Evolutionary conservation across 2,888 invertebrate species (phyloP), one percentile per base, ranked within the genome.

Genomic region (Hirtodrosophila alboralis): DNA sequence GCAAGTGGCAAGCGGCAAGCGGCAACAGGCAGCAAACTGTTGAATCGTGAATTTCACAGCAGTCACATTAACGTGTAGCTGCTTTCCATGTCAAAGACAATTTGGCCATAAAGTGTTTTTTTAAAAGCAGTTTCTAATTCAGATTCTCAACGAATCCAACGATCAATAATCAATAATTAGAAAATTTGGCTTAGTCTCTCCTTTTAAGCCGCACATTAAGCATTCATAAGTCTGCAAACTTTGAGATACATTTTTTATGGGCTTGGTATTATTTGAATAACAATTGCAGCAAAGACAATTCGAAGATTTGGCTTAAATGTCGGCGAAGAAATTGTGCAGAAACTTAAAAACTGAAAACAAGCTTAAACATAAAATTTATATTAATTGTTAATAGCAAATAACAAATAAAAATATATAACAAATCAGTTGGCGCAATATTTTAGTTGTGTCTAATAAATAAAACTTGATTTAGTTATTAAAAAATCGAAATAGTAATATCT

Each of bases 1-100:
- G 31, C 14, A 13, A 13, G 26, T 8, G 51, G 38, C 13, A 13
- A 5, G 36, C 10, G 10, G 33, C 31, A 38, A 31, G 52, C 27
- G 33, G 43, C 65, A 53, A 44, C 31, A 14, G 27, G 49, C 40
- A 67, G 61, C 79, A 58, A 77, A 72, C 84, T 71, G 60, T 51
- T 57, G 75, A 80, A 69, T 79, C 79, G 84, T 79, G 79, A 71
- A 80, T 77, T 80, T 80, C 80, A 80, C 79, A 79, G 84, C 79
- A 79, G 77, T 79, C 80, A 83, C 77, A 77, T 77, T 81, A n/a
- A 80, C 65, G 62, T 74, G 69, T 54, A 28, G 41, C 28, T 9
- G 23, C 40, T 28, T 28, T 28, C 34, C 40, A 8, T 38, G 37
- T 23, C 37, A 23, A 38, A 66, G 52, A 63, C 56, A 52, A 58